These are phyloP conservation scores for Heliconius ethilla DNA, from an alignment of 2,888 invertebrate species.

Conservation along the genomic window DNA sequence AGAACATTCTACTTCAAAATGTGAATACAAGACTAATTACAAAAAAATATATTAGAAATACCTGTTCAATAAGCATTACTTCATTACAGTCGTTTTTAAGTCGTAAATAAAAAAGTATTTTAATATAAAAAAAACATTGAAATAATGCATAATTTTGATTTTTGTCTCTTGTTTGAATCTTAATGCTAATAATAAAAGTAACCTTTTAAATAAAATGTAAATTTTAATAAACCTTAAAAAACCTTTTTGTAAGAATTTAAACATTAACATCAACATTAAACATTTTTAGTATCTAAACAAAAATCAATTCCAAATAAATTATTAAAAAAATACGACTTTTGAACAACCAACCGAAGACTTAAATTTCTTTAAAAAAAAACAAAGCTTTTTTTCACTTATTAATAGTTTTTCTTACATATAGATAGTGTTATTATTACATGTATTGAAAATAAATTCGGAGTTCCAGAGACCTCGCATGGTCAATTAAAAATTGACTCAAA, in stretches of 20 bases:
- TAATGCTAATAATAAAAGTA: no score
- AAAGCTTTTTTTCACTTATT: not conserved
- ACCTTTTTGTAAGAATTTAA: no score
- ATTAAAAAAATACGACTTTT: not conserved
- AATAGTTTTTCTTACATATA: not conserved
- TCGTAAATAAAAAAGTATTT: not conserved
- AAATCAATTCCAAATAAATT: no score
- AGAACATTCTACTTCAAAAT: not conserved
- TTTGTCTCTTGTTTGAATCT: no score
- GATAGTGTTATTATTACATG: not conserved
- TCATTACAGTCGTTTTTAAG: not conserved
- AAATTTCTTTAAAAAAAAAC: not conserved
- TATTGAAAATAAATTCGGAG: constrained; percentile 15
- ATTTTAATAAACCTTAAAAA: no score
- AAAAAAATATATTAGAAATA: not conserved
- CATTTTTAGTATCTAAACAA: no score
- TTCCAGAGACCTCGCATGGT: not conserved
- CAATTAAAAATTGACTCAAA: not conserved
- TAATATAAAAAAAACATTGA: no score
- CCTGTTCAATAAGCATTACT: not conserved
- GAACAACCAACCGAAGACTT: not conserved
- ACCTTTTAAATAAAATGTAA: not conserved
- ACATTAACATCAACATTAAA: no score
- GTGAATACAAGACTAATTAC: not conserved
- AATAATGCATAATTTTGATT: no score